Percentiles rank a stretch among this genome's conserved stretches.
phyloP scores from a whole-genome alignment of 35 echinoderm and acorn worm genomes.

The Patiria miniata region DNA sequence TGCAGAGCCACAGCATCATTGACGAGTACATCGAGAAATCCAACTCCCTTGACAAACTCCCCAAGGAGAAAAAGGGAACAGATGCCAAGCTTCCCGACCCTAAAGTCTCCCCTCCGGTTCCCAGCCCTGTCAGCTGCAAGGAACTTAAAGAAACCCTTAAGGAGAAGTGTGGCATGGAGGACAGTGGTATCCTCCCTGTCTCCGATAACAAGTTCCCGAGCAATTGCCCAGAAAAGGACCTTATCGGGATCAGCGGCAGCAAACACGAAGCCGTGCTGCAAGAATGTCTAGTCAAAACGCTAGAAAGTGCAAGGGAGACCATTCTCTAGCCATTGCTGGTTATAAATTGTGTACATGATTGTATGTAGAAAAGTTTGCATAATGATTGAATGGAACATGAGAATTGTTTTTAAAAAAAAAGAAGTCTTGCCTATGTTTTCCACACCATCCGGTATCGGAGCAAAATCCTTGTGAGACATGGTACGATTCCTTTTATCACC shows the following conservation, averaged over 20 bases:
- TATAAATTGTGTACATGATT: no score
- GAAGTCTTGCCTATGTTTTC: no score
- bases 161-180: slow-evolving; percentile 1
- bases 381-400: no score
- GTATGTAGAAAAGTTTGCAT: no score
- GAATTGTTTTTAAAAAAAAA: no score
- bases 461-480: no score
- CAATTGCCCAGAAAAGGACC: background rate
- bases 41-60: background rate
- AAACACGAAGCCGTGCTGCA: slow-evolving; percentile 19
- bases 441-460: no score
- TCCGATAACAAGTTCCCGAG: background rate
- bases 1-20: slow-evolving; percentile 28
- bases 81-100: slow-evolving; percentile 1
- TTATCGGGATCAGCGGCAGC: background rate
- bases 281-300: background rate
- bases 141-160: background rate
- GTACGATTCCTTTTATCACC: no score
- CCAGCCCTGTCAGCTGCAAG: background rate
- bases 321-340: background rate
- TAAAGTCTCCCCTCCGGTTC: background rate
- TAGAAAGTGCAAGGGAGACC: slow-evolving; percentile 16
- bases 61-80: background rate
- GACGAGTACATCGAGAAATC: slow-evolving; percentile 29
- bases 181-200: background rate